Evolutionary conservation across 2,888 invertebrate genomes (phyloP).

Genomic region (Drosophila hamatofila): DNA sequence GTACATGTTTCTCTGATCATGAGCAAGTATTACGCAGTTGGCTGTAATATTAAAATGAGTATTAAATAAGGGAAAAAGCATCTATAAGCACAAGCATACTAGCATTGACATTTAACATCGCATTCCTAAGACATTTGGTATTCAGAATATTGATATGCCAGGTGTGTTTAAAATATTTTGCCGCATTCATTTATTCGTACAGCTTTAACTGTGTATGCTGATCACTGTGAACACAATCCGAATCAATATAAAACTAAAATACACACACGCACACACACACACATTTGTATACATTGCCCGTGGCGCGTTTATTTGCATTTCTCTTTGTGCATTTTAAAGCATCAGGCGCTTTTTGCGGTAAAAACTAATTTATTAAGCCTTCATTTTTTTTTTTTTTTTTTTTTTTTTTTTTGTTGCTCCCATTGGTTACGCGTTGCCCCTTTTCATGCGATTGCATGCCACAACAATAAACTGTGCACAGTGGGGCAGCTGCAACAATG

Average conservation of each 20-base stretch:
- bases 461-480: constrained; percentile 40
- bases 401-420: constrained; percentile 30
- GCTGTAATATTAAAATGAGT: no score
- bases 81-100: no score
- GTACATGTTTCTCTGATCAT: no score
- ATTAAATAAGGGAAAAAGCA: no score
- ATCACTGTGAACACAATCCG: constrained; percentile 1
- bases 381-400: constrained; percentile 41
- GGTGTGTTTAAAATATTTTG: background rate
- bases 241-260: constrained; percentile 16
- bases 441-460: constrained; percentile 20
- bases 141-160: background rate
- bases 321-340: constrained; percentile 41
- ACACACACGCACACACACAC: constrained; percentile 1
- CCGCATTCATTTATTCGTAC: background rate
- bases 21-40: no score
- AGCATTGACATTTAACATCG: no score
- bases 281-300: background rate
- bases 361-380: constrained; percentile 63
- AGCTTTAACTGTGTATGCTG: background rate
- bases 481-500: constrained; percentile 34
- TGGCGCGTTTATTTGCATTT: constrained; percentile 20
- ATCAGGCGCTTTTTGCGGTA: constrained; percentile 40
- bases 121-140: background rate
- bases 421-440: constrained; percentile 35